Evolutionary conservation across 2,113 vertebrate species (phyloP).

Genomic region (Chaetodon trifascialis): DNA sequence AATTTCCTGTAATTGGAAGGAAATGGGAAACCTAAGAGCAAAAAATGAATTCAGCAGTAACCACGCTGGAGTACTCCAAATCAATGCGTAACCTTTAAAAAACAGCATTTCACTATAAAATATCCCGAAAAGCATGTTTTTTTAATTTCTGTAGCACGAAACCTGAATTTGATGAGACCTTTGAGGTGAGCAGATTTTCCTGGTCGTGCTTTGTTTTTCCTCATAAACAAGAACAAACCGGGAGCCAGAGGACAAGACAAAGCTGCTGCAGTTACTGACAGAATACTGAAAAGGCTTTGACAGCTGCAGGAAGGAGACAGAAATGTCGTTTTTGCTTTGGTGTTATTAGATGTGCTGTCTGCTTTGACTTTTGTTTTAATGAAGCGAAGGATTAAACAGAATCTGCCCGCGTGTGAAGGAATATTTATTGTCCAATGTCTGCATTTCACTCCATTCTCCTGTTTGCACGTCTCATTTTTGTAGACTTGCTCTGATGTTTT

Average conservation of each 20-base stretch:
- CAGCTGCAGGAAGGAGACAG: constrained; percentile 15
- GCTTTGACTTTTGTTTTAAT: constrained; percentile 16
- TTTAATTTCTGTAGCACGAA: background rate
- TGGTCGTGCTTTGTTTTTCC: background rate
- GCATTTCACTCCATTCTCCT: background rate
- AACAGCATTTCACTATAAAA: background rate
- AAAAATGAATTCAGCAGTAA: background rate
- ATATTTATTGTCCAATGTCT: background rate
- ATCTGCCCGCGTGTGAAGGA: background rate
- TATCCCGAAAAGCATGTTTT: background rate
- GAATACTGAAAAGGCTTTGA: constrained; percentile 3
- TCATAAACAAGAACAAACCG: background rate
- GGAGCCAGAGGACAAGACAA: constrained; percentile 17
- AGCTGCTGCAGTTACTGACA: background rate
- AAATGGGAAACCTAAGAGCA: constrained; percentile 1
- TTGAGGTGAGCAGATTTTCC: background rate
- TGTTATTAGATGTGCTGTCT: constrained; percentile 16
- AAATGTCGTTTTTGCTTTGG: constrained; percentile 18
- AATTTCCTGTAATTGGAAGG: background rate
- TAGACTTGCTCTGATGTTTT: background rate
- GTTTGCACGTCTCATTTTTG: background rate
- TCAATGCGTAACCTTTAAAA: background rate
- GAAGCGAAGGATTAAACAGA: background rate
- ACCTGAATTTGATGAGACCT: background rate
- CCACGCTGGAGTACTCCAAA: background rate